Evolutionary conservation across 1,140 invertebrate species (phyloP).

Genomic region (Bilobella aurantiaca): DNA sequence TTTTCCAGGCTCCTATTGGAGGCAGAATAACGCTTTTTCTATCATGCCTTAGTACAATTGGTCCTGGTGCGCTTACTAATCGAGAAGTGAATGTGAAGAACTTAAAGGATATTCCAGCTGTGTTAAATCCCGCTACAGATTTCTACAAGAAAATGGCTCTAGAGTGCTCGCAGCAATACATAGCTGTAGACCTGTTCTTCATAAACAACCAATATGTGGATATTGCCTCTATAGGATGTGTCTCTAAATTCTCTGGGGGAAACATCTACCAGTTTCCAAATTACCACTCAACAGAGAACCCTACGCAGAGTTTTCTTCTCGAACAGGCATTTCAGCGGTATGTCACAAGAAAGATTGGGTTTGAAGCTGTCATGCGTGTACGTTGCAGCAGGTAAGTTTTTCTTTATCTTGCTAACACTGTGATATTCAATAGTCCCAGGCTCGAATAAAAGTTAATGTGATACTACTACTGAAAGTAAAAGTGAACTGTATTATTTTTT

Average conservation of each 20-base stretch:
- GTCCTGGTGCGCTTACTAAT: constrained; percentile 71
- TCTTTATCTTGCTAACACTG: not conserved
- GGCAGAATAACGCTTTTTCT: constrained; percentile 92
- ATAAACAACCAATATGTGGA: constrained; percentile 89
- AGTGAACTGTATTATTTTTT: constrained; percentile 8
- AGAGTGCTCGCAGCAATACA: constrained; percentile 91
- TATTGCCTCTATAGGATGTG: constrained; percentile 80
- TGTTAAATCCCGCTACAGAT: constrained; percentile 87
- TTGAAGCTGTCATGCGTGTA: constrained; percentile 97
- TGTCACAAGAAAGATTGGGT: constrained; percentile 91
- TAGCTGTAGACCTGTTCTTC: constrained; percentile 91
- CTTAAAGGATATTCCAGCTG: constrained; percentile 35
- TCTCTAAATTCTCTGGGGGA: constrained; percentile 91
- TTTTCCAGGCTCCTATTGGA: constrained; percentile 67
- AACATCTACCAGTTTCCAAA: constrained; percentile 85
- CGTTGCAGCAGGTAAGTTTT: constrained; percentile 67
- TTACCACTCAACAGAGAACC: constrained; percentile 61
- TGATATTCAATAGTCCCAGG: not conserved
- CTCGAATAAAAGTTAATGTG: not conserved
- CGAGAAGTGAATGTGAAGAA: constrained; percentile 52
- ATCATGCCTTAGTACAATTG: constrained; percentile 77
- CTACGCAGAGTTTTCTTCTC: constrained; percentile 60
- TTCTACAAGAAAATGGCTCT: constrained; percentile 95
- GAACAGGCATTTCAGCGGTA: constrained; percentile 74
- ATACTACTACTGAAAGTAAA: not conserved